These are phyloP conservation scores for Myiotriccus ornatus DNA, from an alignment of 2,797 vertebrate genomes.

Conservation along the genomic window DNA sequence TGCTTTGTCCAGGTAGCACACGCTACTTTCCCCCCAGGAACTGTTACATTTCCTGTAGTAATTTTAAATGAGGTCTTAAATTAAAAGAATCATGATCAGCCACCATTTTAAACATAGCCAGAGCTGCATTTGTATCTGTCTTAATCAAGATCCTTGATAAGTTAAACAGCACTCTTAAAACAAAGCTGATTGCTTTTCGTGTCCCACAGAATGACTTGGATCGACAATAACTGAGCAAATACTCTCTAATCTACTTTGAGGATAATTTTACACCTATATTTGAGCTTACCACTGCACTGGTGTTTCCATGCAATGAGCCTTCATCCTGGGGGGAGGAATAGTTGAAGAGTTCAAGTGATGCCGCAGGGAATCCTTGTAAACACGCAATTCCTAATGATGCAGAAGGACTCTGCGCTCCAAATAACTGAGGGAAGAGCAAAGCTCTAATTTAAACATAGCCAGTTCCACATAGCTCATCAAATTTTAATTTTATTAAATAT, in stretches of 20 bases:
- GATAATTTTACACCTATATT: neutral
- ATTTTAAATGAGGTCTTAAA: neutral
- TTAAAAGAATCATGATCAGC: neutral
- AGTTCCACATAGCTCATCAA: neutral
- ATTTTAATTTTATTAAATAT: neutral
- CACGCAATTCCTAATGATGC: neutral
- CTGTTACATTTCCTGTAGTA: neutral
- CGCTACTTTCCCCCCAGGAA: neutral
- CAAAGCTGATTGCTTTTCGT: neutral
- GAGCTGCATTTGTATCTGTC: neutral
- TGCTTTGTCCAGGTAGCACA: neutral
- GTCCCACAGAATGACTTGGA: neutral
- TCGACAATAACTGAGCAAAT: neutral
- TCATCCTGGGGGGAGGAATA: neutral
- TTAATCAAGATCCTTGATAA: conserved; percentile 3
- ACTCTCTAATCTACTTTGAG: neutral
- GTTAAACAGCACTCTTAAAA: neutral
- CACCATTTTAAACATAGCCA: neutral
- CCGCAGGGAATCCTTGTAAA: neutral
- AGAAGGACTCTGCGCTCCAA: neutral
- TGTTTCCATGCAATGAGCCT: neutral
- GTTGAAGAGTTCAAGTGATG: neutral
- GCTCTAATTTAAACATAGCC: neutral
- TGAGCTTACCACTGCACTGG: neutral
- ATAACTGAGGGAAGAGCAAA: neutral